Evolutionary conservation across 2,888 invertebrate genomes (phyloP), one percentile per base, ranked within the genome.

Genomic region (Oscheius myriophilus): DNA sequence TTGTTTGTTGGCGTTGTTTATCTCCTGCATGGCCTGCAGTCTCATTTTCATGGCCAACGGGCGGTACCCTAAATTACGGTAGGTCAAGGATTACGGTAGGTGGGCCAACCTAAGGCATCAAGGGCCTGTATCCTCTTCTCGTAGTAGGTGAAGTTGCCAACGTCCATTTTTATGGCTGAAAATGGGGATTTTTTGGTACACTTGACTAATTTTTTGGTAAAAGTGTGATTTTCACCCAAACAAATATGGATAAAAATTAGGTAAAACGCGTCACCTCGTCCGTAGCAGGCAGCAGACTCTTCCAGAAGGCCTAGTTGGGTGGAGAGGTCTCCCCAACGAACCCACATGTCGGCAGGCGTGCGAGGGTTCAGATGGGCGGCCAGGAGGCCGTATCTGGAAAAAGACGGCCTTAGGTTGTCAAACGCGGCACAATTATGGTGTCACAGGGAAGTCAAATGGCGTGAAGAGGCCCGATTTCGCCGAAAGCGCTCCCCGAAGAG

Each of bases 251-350:
- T n/a, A n/a, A n/a, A n/a, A 41, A 16, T 9, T 23, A 33, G 25
- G 16, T 18, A 52, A 9, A 43, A n/a, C n/a, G n/a, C n/a, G n/a
- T n/a, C 45, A 82, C 80, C 81, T 71, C 81, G 76, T 1, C 78
- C 83, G 49, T 76, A 84, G 57, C 84, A 86, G 7, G 80, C 78
- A 0, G 82, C 79, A 0, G 86, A 83, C 59, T 84, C 82, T 26
- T 84, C 81, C n/a, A 71, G 64, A 45, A 79, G 69, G 18, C 75
- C 69, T 14, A 85, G 71, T 4, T 72, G 70, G 9, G 73, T 62
- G 0, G 86, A 80, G 55, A 78, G 59, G 49, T 84, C 83, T 51
- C 81, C 86, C 67, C 83, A 76, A 21, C 76, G 71, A 7, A 72
- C 67, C 86, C 86, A 86, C 26, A 84, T 81, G 12, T 74, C 78